phyloP scores from a whole-genome alignment of 2,888 invertebrate species.

The Dascillus cervinus region DNA sequence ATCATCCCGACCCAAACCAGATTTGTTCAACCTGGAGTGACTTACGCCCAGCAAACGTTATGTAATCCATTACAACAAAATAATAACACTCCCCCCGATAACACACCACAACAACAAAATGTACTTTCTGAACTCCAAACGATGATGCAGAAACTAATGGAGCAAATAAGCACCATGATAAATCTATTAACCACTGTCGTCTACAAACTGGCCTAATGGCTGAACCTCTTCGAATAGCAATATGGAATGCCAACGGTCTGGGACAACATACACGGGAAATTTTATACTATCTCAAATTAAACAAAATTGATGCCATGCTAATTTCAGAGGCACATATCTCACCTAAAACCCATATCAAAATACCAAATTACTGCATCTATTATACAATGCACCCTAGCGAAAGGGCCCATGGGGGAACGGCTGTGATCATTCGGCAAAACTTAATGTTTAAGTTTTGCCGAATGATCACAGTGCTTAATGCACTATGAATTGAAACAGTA shows the following conservation, averaged over 20 bases:
- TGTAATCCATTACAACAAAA: slow-evolving; percentile 1
- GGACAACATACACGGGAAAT: slow-evolving; percentile 4
- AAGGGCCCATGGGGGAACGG: too few species aligned
- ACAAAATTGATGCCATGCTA: slow-evolving; percentile 5
- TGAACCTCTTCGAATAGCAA: slow-evolving; percentile 3
- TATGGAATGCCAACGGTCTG: slow-evolving; percentile 5
- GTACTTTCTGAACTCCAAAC: slow-evolving; percentile 2
- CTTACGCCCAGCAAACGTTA: slow-evolving; percentile 3
- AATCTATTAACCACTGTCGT: slow-evolving; percentile 4
- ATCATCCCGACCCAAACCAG: neutral
- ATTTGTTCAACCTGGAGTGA: slow-evolving; percentile 5
- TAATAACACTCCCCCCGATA: neutral
- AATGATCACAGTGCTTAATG: slow-evolving; percentile 1
- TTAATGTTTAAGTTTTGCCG: too few species aligned
- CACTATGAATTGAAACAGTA: slow-evolving; percentile 2
- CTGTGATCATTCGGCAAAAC: too few species aligned
- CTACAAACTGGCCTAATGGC: slow-evolving; percentile 4
- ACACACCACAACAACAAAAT: slow-evolving; percentile 2
- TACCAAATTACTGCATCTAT: too few species aligned
- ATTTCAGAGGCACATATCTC: too few species aligned
- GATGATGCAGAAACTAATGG: slow-evolving; percentile 4
- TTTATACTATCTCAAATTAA: slow-evolving; percentile 2
- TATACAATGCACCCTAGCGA: too few species aligned
- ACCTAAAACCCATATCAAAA: too few species aligned
- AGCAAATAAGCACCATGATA: too few species aligned